Evolutionary conservation across 1,140 invertebrate genomes (phyloP), one percentile per base, ranked within the genome.

Genomic region (Oreohelix idahoensis): DNA sequence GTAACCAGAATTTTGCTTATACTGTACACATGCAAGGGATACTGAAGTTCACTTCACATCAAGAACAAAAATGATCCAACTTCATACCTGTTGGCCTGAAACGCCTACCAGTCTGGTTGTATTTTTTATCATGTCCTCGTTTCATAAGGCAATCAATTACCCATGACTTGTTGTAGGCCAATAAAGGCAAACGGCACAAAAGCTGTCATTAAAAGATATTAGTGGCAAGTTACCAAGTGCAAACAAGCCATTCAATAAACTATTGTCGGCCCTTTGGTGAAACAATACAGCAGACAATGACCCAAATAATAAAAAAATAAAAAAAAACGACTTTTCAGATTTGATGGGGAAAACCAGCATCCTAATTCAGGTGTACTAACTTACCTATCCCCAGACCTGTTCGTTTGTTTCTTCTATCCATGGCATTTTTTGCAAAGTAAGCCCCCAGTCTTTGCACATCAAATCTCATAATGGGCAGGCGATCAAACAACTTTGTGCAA

Each of bases 111-210:
- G 23, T 76, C 29, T 45, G 29, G 32, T 45, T 49, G 36, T 79
- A 79, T 49, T 79, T 79, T n/a, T 10, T 79, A 49, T 79, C 77
- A 79, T 63, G 77, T 58, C 77, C 77, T 49, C 77, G 66, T 69
- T 53, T 58, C 63, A 69, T 69, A 23, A 79, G 45, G 29, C 51
- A 66, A 63, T 79, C 77, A 63, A 79, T 42, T 39, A 69, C 77
- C 77, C 77, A 79, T 2, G 26, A 17, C 39, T 79, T 45, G 51
- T 81, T 71, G 36, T 71, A 71, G 10, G 8, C 29, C 63, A 81
- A 49, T 51, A 71, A 51, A 70, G 79, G 79, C 32, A 81, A 42
- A 15, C 69, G 79, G 35, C 39, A 8, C 29, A 81, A 29, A n/a
- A 81, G 79, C 79, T 81, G 79, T 49, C 69, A 77, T 39, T 10